Base-by-base conservation (phyloP, 23 tunicate species). In the Ascidia mentula region DNA sequence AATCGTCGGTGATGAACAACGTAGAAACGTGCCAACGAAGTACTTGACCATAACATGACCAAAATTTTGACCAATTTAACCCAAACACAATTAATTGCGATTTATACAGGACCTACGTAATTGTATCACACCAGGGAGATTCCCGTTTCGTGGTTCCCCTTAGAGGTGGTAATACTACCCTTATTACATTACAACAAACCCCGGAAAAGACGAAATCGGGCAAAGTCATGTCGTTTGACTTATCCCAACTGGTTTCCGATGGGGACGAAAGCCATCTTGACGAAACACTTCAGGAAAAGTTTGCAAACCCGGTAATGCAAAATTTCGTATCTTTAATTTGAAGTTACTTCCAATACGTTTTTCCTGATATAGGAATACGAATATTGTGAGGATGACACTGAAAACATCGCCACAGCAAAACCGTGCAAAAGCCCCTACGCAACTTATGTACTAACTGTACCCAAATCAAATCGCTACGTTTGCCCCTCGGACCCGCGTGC, bases 361-460 rank as follows among this genome's bases (percentile, higher is more conserved):
- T 76, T 12, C 17, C 9, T 28, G 15, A 12, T 15, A 42, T 31
- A 81, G 85, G 85, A 81, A 40, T 39, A 71, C 72, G 31, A 38
- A 71, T 81, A 70, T 39, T 81, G 85, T 35, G n/a, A n/a, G n/a
- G 85, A 81, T 13, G 71, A 81, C 40, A 34, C 59, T 5, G 40
- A 70, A 60, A 77, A 81, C 32, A 70, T 81, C 30, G 70, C 71
- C 69, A 77, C 77, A 4, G 26, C 46, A 32, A 81, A 81, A 26
- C 85, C 85, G 9, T 81, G 85, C 65, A 81, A 81, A 37, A 81
- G 85, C 34, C 85, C 85, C 22, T 81, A 81, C 38, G 85, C 85
- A 0, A 70, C 77, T 9, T 81, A 81, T 37, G 59, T 72, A 34
- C 31, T 81, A 1, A 71, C 77, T 5, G 76, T 81, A 3, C 85